A percentile compares a stretch with the other conserved stretches of the same genome.
Evolutionary conservation across 2,797 vertebrate species (phyloP).

Genomic region (Sebastes matsubarae): DNA sequence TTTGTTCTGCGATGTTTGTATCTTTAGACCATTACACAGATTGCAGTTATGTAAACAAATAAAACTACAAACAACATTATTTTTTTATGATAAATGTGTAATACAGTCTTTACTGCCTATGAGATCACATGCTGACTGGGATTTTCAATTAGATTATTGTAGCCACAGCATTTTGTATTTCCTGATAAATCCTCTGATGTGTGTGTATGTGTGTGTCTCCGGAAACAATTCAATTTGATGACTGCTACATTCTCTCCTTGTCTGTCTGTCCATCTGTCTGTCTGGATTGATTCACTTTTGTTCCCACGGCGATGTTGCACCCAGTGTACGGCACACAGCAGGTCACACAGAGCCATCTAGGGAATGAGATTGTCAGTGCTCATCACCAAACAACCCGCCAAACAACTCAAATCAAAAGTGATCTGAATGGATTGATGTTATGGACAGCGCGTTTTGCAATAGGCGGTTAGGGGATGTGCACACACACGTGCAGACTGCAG

Average conservation of each 20-base stretch:
- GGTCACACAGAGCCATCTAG: conserved; percentile 68
- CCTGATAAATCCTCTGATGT: conserved; percentile 43
- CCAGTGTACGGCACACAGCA: not conserved
- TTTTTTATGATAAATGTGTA: conserved; percentile 58
- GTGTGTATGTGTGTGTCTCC: conserved; percentile 17
- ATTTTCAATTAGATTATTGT: conserved; percentile 64
- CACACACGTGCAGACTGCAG: not conserved
- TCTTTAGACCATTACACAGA: conserved; percentile 57
- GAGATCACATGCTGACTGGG: conserved; percentile 54
- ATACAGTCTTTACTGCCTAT: conserved; percentile 49
- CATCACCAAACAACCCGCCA: conserved; percentile 54
- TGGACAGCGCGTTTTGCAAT: conserved; percentile 21
- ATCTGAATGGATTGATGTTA: conserved; percentile 56
- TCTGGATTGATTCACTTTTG: conserved; percentile 63
- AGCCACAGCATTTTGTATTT: conserved; percentile 32
- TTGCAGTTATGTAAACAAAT: conserved; percentile 62
- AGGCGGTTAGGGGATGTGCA: not conserved
- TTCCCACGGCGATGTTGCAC: conserved; percentile 28
- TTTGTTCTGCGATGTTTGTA: conserved; percentile 29
- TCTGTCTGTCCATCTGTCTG: conserved; percentile 43
- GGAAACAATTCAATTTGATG: conserved; percentile 70
- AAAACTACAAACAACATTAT: conserved; percentile 34
- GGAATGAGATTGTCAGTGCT: conserved; percentile 73
- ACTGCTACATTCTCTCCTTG: conserved; percentile 54
- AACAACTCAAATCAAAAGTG: conserved; percentile 59